Base-by-base conservation (phyloP, 2,797 vertebrate species). In the Poeciliopsis paucimaculata region DNA sequence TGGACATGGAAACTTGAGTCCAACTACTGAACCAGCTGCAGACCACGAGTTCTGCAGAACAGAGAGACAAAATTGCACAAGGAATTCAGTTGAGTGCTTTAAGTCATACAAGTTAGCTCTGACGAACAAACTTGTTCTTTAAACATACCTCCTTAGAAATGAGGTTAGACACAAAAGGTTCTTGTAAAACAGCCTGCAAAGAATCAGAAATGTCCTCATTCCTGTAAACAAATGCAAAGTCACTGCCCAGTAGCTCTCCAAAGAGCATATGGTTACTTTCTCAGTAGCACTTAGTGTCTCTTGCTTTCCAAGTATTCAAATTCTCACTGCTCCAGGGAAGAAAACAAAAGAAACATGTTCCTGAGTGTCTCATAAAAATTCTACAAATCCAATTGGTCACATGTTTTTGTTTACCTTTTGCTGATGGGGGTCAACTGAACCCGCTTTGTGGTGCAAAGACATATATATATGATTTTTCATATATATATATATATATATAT, bases 241-340 rank as follows among this genome's bases (percentile, higher is more conserved):
- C 47, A 71, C 7, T 78, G 79, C 76, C 73, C 71, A 75, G 85
- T 78, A 80, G 9, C 31, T 64, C 47, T 72, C 81, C 64, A 11
- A 36, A 81, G 80, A 82, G 86, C 88, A 88, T 93, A 87, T 5
- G 4, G 85, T 93, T 90, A 84, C 89, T 89, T 91, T 92, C 90
- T 84, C 26, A 79, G 88, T 80, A 91, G 82, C 57, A 16, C 87
- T 77, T 16, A 41, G 49, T 62, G 87, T 81, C 75, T 85, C 46
- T 77, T 77, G 13, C 78, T 89, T 93, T 91, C 92, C 82, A 79
- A 87, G 88, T 71, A 82, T 74, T 73, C 23, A n/a, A 20, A 68
- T 75, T 82, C 71, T 77, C 36, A 15, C 60, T 87, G 72, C 55
- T 79, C 20, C 39, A 71, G 62, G 31, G n/a, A 31, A 51, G 0